These are phyloP conservation scores for Phalloptychus januarius DNA, from an alignment of 2,797 vertebrate genomes.

Conservation along the genomic window DNA sequence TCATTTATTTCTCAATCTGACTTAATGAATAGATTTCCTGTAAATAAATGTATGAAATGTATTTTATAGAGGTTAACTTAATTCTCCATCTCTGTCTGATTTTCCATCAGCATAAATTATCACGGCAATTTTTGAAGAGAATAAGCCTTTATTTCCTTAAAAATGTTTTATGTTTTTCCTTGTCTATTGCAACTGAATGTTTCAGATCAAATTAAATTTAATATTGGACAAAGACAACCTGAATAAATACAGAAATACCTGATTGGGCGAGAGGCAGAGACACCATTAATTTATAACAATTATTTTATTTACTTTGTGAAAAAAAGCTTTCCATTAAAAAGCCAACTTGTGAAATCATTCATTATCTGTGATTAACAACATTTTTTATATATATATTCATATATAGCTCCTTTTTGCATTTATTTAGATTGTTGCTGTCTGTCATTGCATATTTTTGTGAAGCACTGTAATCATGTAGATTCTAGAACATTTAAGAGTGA, in stretches of 20 bases:
- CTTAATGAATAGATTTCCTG: neutral
- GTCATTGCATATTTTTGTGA: neutral
- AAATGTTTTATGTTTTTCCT: too few species aligned
- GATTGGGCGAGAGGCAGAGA: neutral
- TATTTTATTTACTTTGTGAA: neutral
- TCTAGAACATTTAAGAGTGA: neutral
- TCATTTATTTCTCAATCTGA: slow-evolving; percentile 16
- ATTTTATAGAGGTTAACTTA: neutral
- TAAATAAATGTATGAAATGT: neutral
- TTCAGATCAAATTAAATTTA: neutral
- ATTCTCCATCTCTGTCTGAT: neutral
- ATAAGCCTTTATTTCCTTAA: neutral
- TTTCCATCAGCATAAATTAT: neutral
- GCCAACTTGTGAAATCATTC: neutral
- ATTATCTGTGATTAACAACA: neutral
- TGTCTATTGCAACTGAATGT: neutral
- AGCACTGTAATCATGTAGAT: neutral
- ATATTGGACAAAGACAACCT: neutral
- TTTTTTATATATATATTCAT: too few species aligned
- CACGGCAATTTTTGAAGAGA: neutral
- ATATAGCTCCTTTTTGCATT: neutral
- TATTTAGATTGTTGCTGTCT: neutral
- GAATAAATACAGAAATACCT: neutral
- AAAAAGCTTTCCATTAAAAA: neutral
- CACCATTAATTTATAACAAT: neutral